Base-by-base conservation (phyloP, 30 jellyfish, hydroid and myxozoan genomes). In the Nemopilema nomurai region DNA sequence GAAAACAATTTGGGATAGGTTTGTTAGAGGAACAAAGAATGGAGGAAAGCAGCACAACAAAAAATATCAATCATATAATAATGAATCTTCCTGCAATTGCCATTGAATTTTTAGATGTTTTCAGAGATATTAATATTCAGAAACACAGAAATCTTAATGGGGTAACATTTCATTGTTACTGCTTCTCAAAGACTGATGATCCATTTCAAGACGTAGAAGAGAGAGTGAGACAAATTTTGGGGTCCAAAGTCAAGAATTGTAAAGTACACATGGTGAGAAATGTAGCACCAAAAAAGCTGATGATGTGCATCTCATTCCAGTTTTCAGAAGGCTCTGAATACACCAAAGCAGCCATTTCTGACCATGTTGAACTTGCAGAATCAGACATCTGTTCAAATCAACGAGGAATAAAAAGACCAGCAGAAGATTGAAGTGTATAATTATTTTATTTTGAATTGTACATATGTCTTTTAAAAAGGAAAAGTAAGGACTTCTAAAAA, bases 61-160 rank as follows among this genome's bases (percentile, higher is more conserved):
- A 13, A 17, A 50, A 41, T 4, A 41, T 52, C 18, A 25, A 30
- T 22, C 99, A 94, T 62, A 88, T 95, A n/a, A 68, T 95, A 3
- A 95, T 95, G 99, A 95, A 95, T 62, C 85, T 95, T 67, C 99
- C 99, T 25, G 99, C 98, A 3, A 80, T 87, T 18, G 98, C 97
- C 0, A 75, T 87, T 18, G 96, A 86, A 28, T 95, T 95, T 79
- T 69, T 95, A 32, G 92, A 87, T 90, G 97, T 86, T 18, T 90
- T 95, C 78, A 80, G 49, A 68, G 6, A 41, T 41, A 13, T 41
- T 41, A 89, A 80, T 7, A 71, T 41, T 30, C 24, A 6, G 21
- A 28, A 19, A 7, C 33, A 29, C 31, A 22, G 52, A 63, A 53
- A 28, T 74, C 25, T 24, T 30, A 63, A 62, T 27, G 62, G 20